Evolutionary conservation across 1,140 invertebrate species (phyloP).

Genomic region (Caenorhabditis inopinata): DNA sequence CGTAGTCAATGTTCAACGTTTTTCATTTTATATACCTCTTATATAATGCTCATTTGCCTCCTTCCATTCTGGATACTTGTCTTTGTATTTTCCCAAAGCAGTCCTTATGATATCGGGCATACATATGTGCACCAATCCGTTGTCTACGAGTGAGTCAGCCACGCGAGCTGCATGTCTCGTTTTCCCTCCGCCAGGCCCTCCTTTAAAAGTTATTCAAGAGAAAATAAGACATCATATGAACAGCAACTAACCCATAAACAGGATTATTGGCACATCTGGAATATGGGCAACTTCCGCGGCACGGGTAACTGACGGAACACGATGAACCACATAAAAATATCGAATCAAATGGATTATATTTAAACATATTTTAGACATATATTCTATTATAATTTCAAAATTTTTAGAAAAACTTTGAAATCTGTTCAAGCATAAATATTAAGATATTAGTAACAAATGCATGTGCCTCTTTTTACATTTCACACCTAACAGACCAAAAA

Average conservation of each 20-base stretch:
- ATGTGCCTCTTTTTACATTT: too few species aligned
- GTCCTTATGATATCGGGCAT: slow-evolving; percentile 62
- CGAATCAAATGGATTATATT: too few species aligned
- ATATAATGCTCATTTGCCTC: slow-evolving; percentile 60
- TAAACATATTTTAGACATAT: too few species aligned
- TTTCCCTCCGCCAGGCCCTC: slow-evolving; percentile 64
- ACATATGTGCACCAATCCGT: slow-evolving; percentile 64
- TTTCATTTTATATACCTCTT: slow-evolving; percentile 43
- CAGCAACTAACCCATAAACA: slow-evolving; percentile 65
- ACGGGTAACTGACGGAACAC: slow-evolving; percentile 54
- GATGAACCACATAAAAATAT: slow-evolving; percentile 27
- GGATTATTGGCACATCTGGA: slow-evolving; percentile 62
- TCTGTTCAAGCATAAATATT: too few species aligned
- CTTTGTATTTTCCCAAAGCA: slow-evolving; percentile 63
- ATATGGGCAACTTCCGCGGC: slow-evolving; percentile 63
- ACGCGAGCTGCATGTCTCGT: slow-evolving; percentile 61
- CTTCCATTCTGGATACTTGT: slow-evolving; percentile 62
- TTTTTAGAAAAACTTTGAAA: too few species aligned
- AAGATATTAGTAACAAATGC: too few species aligned
- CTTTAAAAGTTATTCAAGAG: slow-evolving; percentile 26
- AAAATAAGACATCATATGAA: background rate
- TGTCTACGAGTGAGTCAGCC: slow-evolving; percentile 52
- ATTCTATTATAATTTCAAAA: too few species aligned
- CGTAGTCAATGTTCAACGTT: background rate
- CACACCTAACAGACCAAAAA: too few species aligned